A percentile compares a stretch with the other conserved stretches of the same genome.
Conservation (phyloP, 2,797 vertebrate species). For the Aphelocoma californica region DNA sequence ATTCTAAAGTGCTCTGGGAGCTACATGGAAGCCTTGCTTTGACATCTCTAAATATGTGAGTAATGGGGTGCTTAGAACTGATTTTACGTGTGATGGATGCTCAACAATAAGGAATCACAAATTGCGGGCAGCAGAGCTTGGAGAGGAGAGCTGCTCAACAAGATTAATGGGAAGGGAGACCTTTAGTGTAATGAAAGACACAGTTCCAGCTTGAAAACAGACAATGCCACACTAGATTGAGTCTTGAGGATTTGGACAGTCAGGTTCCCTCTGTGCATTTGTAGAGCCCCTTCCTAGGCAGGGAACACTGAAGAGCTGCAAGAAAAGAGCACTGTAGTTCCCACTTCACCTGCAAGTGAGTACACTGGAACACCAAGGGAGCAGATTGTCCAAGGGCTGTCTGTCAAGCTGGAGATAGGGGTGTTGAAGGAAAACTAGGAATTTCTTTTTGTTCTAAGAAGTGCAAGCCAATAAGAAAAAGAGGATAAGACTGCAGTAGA, state of each 20-base stretch:
- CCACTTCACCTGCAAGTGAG: not conserved
- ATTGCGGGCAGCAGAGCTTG: conserved; percentile 62
- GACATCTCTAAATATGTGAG: conserved; percentile 68
- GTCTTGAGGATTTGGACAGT: not conserved
- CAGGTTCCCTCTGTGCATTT: not conserved
- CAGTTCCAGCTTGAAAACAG: conserved; percentile 28
- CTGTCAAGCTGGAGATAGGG: not conserved
- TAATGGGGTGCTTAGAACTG: conserved; percentile 65
- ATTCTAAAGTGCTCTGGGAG: conserved; percentile 50
- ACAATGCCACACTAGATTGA: conserved; percentile 3
- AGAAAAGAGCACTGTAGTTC: not conserved
- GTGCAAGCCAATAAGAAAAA: not conserved
- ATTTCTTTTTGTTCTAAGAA: not conserved
- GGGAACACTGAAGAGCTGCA: not conserved
- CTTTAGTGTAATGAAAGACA: conserved; percentile 64
- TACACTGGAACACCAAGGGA: not conserved
- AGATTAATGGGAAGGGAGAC: conserved; percentile 66
- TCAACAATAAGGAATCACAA: conserved; percentile 65
- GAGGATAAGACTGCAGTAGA: not conserved
- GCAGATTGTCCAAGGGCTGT: not conserved
- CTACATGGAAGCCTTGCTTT: conserved; percentile 48
- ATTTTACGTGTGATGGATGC: conserved; percentile 64
- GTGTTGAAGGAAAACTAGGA: not conserved
- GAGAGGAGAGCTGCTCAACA: conserved; percentile 46
- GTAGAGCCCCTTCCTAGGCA: not conserved